These are phyloP conservation scores for Megaceryle alcyon DNA, from an alignment of 2,797 vertebrate species.

Conservation along the genomic window DNA sequence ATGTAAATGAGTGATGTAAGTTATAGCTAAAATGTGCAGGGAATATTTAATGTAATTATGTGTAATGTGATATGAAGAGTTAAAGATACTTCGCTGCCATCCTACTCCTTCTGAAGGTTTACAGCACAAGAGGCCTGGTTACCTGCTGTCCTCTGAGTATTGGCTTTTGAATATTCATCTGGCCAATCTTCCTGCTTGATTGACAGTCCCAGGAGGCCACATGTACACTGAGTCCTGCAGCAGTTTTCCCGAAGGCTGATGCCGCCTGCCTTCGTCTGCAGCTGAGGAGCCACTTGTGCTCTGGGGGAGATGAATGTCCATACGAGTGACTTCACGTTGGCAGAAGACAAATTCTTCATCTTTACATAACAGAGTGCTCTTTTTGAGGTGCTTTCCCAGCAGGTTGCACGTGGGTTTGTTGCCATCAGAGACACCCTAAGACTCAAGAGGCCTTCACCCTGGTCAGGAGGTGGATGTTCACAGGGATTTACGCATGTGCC, in stretches of 20 bases:
- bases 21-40: neutral
- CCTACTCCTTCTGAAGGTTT: neutral
- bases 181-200: neutral
- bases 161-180: conserved; percentile 21
- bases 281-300: neutral
- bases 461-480: neutral
- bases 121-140: neutral
- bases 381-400: neutral
- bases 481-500: neutral
- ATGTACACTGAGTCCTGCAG: neutral
- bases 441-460: neutral
- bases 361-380: neutral
- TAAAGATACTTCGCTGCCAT: neutral
- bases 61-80: conserved; percentile 2
- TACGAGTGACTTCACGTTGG: neutral
- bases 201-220: neutral
- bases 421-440: neutral
- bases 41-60: neutral
- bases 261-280: neutral
- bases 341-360: neutral
- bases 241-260: neutral
- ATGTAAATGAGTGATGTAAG: neutral
- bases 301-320: neutral
- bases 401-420: neutral
- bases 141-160: neutral